Base-by-base conservation (phyloP, 2,797 vertebrate species). In the Lagorchestes hirsutus region DNA sequence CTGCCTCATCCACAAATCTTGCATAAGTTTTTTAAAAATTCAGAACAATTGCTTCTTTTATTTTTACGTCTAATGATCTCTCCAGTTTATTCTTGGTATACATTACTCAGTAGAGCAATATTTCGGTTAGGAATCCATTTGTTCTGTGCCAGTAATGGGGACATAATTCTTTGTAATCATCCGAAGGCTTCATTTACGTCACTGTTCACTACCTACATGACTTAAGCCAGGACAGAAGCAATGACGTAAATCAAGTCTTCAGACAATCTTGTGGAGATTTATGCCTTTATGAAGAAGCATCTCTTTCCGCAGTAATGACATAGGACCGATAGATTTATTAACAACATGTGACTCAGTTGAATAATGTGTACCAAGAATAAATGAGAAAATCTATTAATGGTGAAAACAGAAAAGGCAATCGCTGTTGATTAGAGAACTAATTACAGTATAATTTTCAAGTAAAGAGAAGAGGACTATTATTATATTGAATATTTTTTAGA, bases 31-130 rank as follows among this genome's bases (percentile, higher is more conserved):
- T 94, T 31, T 95, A 92, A 74, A 62, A 95, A 93, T 91, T 92
- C 91, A 74, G 93, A 92, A 94, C 93, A 96, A 96, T 95, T 94
- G 87, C 91, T 91, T 91, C 90, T 96, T 96, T 96, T 95, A 93
- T 96, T 97, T 97, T 94, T 95, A 95, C 93, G 55, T 94, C 52
- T 55, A 92, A 74, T 93, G 54, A 58, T 95, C 91, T 93, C 94
- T 91, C 93, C 94, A 52, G 95, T 90, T 97, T 98, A 97, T 97
- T 97, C 96, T 96, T 92, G 94, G 97, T 93, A 46, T 94, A 59
- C 56, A 28, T 97, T 97, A 93, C 94, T 98, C 97, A 97, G 95
- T 54, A 12, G 29, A n/a, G 52, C 14, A 93, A 91, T 94, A 97
- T 96, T 98, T 95, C 55, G 24, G 94, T 40, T 14, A 95, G 91